Evolutionary conservation across 2,797 vertebrate genomes (phyloP).

Genomic region (Zonotrichia albicollis): DNA sequence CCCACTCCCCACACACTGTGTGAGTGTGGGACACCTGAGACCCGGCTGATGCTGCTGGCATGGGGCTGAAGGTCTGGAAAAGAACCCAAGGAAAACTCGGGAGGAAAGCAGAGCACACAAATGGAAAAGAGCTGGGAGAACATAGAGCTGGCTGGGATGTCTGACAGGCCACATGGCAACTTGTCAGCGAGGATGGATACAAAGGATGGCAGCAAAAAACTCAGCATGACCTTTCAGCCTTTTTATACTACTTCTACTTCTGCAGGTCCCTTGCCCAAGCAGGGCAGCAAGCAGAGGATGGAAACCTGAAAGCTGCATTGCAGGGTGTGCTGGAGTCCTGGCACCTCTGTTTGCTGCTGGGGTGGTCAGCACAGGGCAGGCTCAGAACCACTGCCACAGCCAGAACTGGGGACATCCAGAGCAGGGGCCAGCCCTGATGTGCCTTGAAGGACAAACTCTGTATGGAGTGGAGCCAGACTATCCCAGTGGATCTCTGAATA

Average conservation of each 20-base stretch:
- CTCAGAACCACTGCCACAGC: rapidly evolving
- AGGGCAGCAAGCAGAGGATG: neutral
- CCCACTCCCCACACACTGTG: rapidly evolving
- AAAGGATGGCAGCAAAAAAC: neutral
- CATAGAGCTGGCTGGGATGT: neutral
- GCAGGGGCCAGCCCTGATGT: neutral
- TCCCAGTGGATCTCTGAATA: rapidly evolving
- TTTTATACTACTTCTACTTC: conserved; percentile 3
- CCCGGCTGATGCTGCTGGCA: neutral
- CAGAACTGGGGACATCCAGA: neutral
- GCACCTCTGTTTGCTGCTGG: neutral
- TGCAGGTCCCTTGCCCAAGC: conserved; percentile 7
- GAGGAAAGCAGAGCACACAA: rapidly evolving
- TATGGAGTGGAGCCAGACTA: neutral
- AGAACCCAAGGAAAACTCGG: neutral
- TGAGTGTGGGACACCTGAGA: neutral
- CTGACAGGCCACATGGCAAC: neutral
- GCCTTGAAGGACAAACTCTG: neutral
- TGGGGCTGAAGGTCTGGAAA: neutral
- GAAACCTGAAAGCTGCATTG: neutral
- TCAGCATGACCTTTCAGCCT: neutral
- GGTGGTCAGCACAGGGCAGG: neutral
- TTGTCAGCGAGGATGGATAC: neutral
- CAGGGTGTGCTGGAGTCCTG: neutral
- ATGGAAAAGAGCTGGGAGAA: neutral